Evolutionary conservation across 1,140 invertebrate species (phyloP), one percentile per base, ranked within the genome.

Genomic region (Drosophila mojavensis): DNA sequence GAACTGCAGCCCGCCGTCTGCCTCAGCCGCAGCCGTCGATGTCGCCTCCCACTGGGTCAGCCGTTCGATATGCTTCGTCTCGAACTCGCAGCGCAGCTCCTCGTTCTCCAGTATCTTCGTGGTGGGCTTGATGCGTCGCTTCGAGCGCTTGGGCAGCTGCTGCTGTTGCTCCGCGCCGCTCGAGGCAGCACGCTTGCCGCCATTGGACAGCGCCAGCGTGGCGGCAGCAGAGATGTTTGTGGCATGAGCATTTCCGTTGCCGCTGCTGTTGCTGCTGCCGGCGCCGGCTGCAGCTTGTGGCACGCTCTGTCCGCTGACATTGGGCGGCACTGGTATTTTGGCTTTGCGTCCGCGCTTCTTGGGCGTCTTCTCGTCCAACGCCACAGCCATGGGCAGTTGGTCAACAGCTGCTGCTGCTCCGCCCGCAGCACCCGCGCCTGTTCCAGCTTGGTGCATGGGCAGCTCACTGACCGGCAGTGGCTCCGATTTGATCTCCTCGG

Each of bases 31-130:
- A 1, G 68, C 75, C 15, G 88, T 86, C 83, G 54, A 65, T 0
- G 48, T 28, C 1, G 68, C 75, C 15, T 91, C 90, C 86, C 85
- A 89, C 26, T 85, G 88, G 13, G 91, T 91, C 59, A 92, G 77
- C 1, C 94, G 91, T 7, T 93, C 93, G 75, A 94, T 94, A 70
- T 94, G 94, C 79, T 94, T 94, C 17, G 93, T 93, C 67, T 94
- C 94, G 15, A 94, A 91, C 47, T 94, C 94, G 47, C 94, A 93
- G 60, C 94, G 92, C 59, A 94, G 76, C 68, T 94, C 94, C 78
- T 94, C 93, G 75, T 94, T 94, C 13, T 93, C 94, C 4, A 94
- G 78, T 13, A 94, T 93, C 82, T 94, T 94, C 4, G 94, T 91
- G 15, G 94, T 94, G 9, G 94, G 94, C 62, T 94, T 94, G 15